Evolutionary conservation across 2,888 invertebrate species (phyloP).

Genomic region (Rhyacophila evoluta): DNA sequence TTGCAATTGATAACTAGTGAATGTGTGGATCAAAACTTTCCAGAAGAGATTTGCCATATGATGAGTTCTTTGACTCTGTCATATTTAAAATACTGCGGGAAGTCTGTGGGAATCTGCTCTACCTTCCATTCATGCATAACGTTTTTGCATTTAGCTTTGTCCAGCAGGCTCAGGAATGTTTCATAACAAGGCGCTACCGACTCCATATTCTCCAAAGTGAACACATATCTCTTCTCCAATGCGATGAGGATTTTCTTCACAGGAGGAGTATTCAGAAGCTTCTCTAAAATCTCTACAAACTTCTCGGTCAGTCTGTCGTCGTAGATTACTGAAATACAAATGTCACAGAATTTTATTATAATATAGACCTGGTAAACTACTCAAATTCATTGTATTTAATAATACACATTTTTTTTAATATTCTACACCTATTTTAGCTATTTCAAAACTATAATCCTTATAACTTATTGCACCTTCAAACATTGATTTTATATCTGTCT

Average conservation of each 20-base stretch:
- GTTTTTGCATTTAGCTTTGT: constrained; percentile 66
- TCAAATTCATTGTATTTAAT: too few relatives aligned
- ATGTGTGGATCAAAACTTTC: constrained; percentile 27
- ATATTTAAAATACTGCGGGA: constrained; percentile 86
- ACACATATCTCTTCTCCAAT: constrained; percentile 88
- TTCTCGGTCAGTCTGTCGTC: constrained; percentile 85
- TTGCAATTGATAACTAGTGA: neutral
- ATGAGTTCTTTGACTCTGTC: constrained; percentile 83
- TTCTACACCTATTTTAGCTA: too few relatives aligned
- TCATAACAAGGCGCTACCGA: constrained; percentile 90
- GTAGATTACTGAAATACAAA: constrained; percentile 80
- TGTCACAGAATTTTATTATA: too few relatives aligned
- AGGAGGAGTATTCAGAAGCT: constrained; percentile 72
- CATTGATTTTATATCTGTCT: too few relatives aligned
- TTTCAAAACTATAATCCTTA: too few relatives aligned
- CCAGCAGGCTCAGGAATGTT: constrained; percentile 77
- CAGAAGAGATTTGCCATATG: constrained; percentile 76
- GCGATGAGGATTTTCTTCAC: constrained; percentile 79
- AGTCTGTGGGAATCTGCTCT: constrained; percentile 76
- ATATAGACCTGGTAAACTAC: too few relatives aligned
- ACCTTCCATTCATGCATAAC: constrained; percentile 69
- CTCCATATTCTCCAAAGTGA: constrained; percentile 83
- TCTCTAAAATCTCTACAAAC: constrained; percentile 79
- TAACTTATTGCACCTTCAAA: too few relatives aligned
- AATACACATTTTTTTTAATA: too few relatives aligned